A percentile compares a stretch with the other conserved stretches of the same genome.
Evolutionary conservation across 2,797 vertebrate species (phyloP).

Genomic region (Pseudomugil tenellus): DNA sequence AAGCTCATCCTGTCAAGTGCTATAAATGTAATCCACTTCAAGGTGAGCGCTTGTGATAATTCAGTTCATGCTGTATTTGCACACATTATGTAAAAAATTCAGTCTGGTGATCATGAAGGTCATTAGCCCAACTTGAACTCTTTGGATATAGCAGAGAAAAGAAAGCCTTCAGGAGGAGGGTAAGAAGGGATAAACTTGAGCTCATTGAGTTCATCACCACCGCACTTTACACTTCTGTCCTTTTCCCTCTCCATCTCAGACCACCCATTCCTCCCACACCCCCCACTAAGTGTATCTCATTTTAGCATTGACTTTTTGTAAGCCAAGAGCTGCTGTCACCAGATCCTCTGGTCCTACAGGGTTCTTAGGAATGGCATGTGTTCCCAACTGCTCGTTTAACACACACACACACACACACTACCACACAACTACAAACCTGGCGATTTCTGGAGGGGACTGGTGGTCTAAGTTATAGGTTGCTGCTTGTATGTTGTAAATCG

Average conservation of each 20-base stretch:
- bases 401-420: constrained; percentile 51
- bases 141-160: constrained; percentile 13
- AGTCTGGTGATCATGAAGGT: constrained; percentile 50
- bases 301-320: constrained; percentile 77
- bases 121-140: constrained; percentile 35
- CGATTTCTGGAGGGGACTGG: constrained; percentile 44
- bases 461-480: constrained; percentile 40
- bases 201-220: constrained; percentile 51
- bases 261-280: constrained; percentile 40
- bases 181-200: constrained; percentile 46
- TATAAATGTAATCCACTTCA: constrained; percentile 19
- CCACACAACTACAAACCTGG: constrained; percentile 65
- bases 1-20: constrained; percentile 30
- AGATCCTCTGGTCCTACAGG: constrained; percentile 67
- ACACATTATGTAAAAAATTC: constrained; percentile 50
- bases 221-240: constrained; percentile 31
- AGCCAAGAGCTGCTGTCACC: constrained; percentile 79
- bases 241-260: constrained; percentile 33
- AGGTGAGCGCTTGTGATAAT: constrained; percentile 45
- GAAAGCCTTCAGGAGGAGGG: background rate
- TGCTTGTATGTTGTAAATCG: constrained; percentile 30
- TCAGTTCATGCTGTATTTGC: constrained; percentile 46
- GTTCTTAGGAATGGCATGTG: constrained; percentile 76
- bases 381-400: constrained; percentile 71
- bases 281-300: constrained; percentile 66